Percentiles rank a stretch among this genome's conserved stretches.
phyloP scores from a whole-genome alignment of 1,140 invertebrate species.

The Drosophila seguyi region DNA sequence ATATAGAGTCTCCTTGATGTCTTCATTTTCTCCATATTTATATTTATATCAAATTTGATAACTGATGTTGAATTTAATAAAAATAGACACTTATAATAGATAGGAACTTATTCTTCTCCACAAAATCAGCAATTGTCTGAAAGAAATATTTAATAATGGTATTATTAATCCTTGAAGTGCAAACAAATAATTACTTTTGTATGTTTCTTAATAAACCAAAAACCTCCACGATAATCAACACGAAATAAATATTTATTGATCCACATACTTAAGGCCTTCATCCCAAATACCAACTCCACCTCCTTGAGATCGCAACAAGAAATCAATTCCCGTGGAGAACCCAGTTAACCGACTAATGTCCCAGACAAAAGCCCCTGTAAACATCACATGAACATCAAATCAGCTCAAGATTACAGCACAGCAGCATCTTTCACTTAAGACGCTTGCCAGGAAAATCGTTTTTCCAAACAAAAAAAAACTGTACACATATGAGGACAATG shows the following conservation, averaged over 20 bases:
- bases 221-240: not conserved
- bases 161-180: not conserved
- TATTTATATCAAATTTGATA: too few species aligned
- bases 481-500: conserved; percentile 49
- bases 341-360: conserved; percentile 33
- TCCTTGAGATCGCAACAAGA: conserved; percentile 7
- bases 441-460: conserved; percentile 28
- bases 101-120: not conserved
- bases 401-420: conserved; percentile 47
- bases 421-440: conserved; percentile 31
- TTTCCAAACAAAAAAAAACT: conserved; percentile 29
- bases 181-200: not conserved
- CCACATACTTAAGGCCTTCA: not conserved
- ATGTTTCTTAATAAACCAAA: not conserved
- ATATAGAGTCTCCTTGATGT: too few species aligned
- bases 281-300: not conserved
- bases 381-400: conserved; percentile 49
- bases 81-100: not conserved
- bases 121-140: not conserved
- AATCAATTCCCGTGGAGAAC: conserved; percentile 26
- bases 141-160: not conserved
- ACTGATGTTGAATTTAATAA: not conserved
- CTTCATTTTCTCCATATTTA: too few species aligned
- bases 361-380: conserved; percentile 43
- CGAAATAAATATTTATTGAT: conserved; percentile 31